These are phyloP conservation scores for Elegia similella DNA, from an alignment of 2,888 invertebrate genomes.

Conservation along the genomic window DNA sequence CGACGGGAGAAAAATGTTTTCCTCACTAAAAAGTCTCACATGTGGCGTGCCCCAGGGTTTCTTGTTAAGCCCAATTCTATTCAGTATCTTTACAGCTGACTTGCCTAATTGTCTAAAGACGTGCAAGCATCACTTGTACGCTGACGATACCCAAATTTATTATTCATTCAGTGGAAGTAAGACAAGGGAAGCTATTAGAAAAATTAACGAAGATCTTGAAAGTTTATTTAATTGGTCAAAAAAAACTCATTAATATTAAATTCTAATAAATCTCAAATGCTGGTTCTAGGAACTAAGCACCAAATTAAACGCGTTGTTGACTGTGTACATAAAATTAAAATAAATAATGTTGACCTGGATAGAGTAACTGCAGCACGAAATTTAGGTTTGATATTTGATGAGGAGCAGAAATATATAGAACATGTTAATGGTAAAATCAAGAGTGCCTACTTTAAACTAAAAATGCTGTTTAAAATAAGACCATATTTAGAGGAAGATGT, in stretches of 20 bases:
- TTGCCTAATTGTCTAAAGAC: slow-evolving; percentile 19
- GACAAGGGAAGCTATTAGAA: not conserved
- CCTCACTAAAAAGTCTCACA: no score
- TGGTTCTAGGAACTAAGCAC: slow-evolving; percentile 16
- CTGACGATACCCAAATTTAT: slow-evolving; percentile 18
- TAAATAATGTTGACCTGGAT: not conserved
- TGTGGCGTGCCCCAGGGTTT: slow-evolving; percentile 11
- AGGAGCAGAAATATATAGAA: slow-evolving; percentile 9
- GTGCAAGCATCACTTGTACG: slow-evolving; percentile 22
- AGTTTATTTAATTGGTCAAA: slow-evolving; percentile 12
- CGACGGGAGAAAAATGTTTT: no score
- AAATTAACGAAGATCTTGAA: slow-evolving; percentile 9
- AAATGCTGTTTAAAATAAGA: slow-evolving; percentile 7
- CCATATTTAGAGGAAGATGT: slow-evolving; percentile 8
- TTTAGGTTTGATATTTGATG: slow-evolving; percentile 16
- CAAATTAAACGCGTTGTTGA: not conserved
- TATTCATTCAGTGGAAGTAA: slow-evolving; percentile 3
- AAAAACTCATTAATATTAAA: slow-evolving; percentile 15
- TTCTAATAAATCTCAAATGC: slow-evolving; percentile 8
- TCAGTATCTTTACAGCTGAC: no score
- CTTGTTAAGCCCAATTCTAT: no score
- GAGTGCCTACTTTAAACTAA: slow-evolving; percentile 13
- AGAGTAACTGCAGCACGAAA: not conserved
- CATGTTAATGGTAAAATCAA: slow-evolving; percentile 18
- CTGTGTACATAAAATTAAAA: not conserved